A percentile compares a stretch with the other conserved stretches of the same genome.
These are phyloP conservation scores for Diabrotica undecimpunctata DNA, from an alignment of 1,140 invertebrate species.

Conservation along the genomic window DNA sequence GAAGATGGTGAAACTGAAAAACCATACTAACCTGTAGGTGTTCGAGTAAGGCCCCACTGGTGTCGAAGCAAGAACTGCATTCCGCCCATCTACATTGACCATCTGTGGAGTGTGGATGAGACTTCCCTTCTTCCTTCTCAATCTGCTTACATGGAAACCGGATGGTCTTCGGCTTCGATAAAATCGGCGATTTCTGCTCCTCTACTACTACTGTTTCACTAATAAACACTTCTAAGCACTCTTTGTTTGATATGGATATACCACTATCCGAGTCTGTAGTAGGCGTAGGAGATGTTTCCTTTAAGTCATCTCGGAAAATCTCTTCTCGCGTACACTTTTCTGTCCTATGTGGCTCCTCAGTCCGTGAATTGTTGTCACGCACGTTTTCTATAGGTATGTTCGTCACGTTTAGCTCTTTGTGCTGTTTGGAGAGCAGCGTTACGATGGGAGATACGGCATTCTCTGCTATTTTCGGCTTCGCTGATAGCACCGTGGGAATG, in stretches of 20 bases:
- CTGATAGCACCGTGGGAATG: constrained; percentile 38
- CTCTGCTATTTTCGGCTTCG: constrained; percentile 27
- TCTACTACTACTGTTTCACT: constrained; percentile 25
- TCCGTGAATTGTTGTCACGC: constrained; percentile 22
- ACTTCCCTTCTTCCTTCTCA: constrained; percentile 39
- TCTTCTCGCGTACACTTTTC: constrained; percentile 21
- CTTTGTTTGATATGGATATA: constrained; percentile 33
- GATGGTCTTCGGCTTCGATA: constrained; percentile 73
- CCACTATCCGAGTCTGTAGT: constrained; percentile 41
- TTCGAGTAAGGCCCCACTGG: constrained; percentile 76
- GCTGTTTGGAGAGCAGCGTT: neutral
- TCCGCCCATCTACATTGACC: constrained; percentile 79
- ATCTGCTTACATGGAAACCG: constrained; percentile 64
- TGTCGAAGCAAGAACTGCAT: constrained; percentile 73
- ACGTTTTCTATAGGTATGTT: constrained; percentile 11
- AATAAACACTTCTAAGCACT: constrained; percentile 37
- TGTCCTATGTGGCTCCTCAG: constrained; percentile 28
- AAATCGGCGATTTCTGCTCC: constrained; percentile 56
- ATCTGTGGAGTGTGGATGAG: constrained; percentile 22
- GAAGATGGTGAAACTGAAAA: no score
- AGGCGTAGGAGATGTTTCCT: constrained; percentile 29
- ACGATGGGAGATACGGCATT: constrained; percentile 15
- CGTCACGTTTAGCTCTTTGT: neutral
- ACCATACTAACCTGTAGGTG: constrained; percentile 71
- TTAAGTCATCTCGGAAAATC: constrained; percentile 5